phyloP scores from a whole-genome alignment of 1,140 invertebrate genomes.

The Nephila pilipes region DNA sequence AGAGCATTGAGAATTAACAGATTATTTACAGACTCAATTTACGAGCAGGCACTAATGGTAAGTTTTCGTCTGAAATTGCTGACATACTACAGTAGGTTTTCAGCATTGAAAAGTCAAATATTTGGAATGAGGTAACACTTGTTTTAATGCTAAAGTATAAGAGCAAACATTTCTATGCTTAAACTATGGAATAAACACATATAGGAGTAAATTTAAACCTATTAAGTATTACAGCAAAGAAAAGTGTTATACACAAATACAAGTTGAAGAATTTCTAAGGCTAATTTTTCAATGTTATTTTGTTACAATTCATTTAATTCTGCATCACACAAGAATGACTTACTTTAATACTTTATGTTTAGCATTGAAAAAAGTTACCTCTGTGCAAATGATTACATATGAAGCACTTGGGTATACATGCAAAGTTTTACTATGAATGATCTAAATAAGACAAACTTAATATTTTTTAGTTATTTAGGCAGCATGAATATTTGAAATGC shows the following conservation, averaged over 20 bases:
- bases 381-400: conserved; percentile 12
- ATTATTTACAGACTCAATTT: conserved; percentile 52
- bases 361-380: conserved; percentile 65
- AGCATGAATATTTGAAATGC: conserved; percentile 12
- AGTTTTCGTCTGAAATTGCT: conserved; percentile 35
- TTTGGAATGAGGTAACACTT: conserved; percentile 45
- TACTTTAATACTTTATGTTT: not conserved
- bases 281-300: not conserved
- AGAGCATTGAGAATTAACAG: conserved; percentile 32
- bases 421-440: conserved; percentile 37
- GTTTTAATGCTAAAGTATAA: conserved; percentile 42
- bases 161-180: not conserved
- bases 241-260: not conserved
- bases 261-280: not conserved
- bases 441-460: conserved; percentile 8
- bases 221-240: not conserved
- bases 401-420: conserved; percentile 62
- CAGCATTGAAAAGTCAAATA: conserved; percentile 45
- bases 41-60: conserved; percentile 73
- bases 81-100: conserved; percentile 32
- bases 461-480: not conserved
- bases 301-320: not conserved
- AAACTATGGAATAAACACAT: not conserved
- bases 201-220: not conserved
- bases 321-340: not conserved